Evolutionary conservation across 1,140 invertebrate species (phyloP).

Genomic region (Brachionus paranguensis): DNA sequence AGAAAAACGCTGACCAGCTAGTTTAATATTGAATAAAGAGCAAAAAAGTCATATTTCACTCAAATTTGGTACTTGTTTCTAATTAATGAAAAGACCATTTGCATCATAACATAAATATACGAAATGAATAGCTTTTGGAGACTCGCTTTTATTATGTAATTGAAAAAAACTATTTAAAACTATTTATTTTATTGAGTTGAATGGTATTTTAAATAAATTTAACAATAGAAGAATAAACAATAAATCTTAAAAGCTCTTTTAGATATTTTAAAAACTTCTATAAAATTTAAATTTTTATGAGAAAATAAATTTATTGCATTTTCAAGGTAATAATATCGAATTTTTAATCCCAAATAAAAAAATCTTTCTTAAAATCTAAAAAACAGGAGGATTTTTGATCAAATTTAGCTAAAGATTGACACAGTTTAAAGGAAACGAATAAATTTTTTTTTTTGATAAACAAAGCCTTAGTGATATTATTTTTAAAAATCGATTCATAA

Average conservation of each 20-base stretch:
- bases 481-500: too few species aligned
- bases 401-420: too few species aligned
- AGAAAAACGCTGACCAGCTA: not conserved
- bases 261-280: not conserved
- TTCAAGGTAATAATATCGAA: too few species aligned
- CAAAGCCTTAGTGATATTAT: too few species aligned
- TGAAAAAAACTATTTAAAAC: not conserved
- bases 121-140: not conserved
- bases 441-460: too few species aligned
- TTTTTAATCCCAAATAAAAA: too few species aligned
- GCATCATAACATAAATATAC: not conserved
- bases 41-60: conserved; percentile 5
- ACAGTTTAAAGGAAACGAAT: too few species aligned
- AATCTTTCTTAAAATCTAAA: too few species aligned
- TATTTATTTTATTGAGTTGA: not conserved
- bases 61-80: not conserved
- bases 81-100: not conserved
- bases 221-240: not conserved
- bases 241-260: not conserved
- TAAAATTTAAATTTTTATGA: not conserved
- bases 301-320: not conserved
- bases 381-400: too few species aligned
- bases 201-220: not conserved
- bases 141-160: not conserved
- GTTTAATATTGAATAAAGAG: not conserved